Percentiles rank a stretch among this genome's conserved stretches.
Conservation (phyloP, 2,888 invertebrate genomes). For the Agonopterix alstromeriana region DNA sequence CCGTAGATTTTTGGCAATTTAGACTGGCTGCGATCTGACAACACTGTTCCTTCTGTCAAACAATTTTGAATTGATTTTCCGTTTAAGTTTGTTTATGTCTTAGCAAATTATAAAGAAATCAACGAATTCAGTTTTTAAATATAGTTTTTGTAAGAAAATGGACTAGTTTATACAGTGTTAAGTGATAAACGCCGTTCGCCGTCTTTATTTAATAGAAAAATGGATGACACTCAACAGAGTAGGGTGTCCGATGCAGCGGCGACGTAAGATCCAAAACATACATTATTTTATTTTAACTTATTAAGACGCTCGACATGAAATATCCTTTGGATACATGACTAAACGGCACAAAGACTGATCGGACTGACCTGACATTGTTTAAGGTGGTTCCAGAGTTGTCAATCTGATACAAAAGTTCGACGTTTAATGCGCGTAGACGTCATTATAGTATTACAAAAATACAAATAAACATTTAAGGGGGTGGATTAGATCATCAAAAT, state of each 20-base stretch:
- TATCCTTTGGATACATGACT: too few relatives aligned
- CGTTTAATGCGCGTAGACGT: too few relatives aligned
- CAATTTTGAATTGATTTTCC: conserved; percentile 10
- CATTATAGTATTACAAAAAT: too few relatives aligned
- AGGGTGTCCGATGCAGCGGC: conserved; percentile 38
- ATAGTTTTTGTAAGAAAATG: not conserved
- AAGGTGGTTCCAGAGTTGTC: too few relatives aligned
- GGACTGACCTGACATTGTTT: too few relatives aligned
- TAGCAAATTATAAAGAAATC: not conserved
- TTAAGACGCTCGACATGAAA: too few relatives aligned
- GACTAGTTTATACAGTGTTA: not conserved
- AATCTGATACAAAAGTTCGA: too few relatives aligned
- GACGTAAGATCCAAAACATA: conserved; percentile 38
- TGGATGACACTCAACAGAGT: conserved; percentile 50
- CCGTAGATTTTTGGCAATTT: not conserved
- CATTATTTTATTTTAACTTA: too few relatives aligned
- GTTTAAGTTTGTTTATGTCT: conserved; percentile 9
- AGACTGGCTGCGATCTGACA: not conserved
- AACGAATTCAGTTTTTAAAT: not conserved
- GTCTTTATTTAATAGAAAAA: conserved; percentile 12
- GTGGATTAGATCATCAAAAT: too few relatives aligned
- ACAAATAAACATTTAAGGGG: too few relatives aligned
- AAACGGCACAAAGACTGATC: too few relatives aligned
- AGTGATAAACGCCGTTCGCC: not conserved
- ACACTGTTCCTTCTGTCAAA: conserved; percentile 2